Conservation (phyloP, 1,140 invertebrate species). For the Asbolus verrucosus region DNA sequence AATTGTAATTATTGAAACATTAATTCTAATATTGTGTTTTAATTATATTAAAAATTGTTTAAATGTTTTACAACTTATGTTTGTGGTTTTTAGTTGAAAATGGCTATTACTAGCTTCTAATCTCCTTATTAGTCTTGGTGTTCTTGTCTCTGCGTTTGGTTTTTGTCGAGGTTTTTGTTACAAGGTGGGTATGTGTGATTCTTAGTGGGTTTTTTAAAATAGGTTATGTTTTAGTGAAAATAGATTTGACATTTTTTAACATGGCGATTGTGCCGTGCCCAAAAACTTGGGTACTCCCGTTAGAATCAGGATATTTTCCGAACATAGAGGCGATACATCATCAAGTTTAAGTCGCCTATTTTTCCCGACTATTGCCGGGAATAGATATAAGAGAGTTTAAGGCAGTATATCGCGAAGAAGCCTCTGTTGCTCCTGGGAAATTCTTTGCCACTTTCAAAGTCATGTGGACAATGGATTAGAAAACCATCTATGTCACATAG, state of each 20-base stretch:
- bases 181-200: slow-evolving; percentile 1
- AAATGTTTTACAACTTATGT: no score
- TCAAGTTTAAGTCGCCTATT: slow-evolving; percentile 1
- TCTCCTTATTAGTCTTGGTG: no score
- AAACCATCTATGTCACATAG: slow-evolving; percentile 10
- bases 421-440: slow-evolving; percentile 6
- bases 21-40: no score
- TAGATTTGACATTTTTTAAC: neutral
- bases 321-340: slow-evolving; percentile 10
- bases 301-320: slow-evolving; percentile 4
- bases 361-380: slow-evolving; percentile 10
- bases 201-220: slow-evolving; percentile 11
- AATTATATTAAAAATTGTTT: no score
- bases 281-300: slow-evolving; percentile 3
- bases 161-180: slow-evolving; percentile 2
- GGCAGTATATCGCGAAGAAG: neutral
- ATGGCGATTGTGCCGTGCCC: slow-evolving; percentile 15
- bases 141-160: no score
- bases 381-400: slow-evolving; percentile 2
- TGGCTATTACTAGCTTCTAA: no score
- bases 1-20: no score
- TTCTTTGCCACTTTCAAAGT: neutral
- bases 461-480: slow-evolving; percentile 14
- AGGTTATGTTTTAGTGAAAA: slow-evolving; percentile 13
- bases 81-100: no score